A percentile compares a stretch with the other conserved stretches of the same genome.
phyloP scores from a whole-genome alignment of 2,797 vertebrate species.

The Alauda arvensis region DNA sequence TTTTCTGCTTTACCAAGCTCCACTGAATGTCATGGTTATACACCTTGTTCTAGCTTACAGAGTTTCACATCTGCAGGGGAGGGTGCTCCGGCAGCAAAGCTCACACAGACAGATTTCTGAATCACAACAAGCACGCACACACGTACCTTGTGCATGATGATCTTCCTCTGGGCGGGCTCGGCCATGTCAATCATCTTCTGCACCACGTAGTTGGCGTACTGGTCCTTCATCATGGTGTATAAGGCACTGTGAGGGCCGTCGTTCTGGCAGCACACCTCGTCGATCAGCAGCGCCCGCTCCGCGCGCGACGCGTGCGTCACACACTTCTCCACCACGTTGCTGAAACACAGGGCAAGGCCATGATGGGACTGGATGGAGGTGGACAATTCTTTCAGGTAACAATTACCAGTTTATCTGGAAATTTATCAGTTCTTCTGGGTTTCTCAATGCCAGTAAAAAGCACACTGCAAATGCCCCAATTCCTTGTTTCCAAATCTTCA shows the following conservation, averaged over 20 bases:
- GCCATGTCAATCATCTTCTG: conserved; percentile 99
- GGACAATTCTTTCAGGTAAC: background rate
- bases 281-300: conserved; percentile 95
- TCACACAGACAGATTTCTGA: rapidly evolving
- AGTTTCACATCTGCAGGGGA: background rate
- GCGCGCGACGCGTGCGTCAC: conserved; percentile 96
- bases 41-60: background rate
- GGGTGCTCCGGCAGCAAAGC: background rate
- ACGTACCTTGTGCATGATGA: conserved; percentile 91
- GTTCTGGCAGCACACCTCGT: conserved; percentile 97
- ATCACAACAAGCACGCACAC: background rate
- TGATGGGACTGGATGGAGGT: background rate
- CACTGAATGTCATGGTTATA: background rate
- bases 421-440: background rate
- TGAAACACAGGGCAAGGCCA: conserved; percentile 37
- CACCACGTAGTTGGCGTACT: conserved; percentile 98
- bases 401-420: background rate
- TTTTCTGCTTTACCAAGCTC: background rate
- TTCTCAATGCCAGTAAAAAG: background rate
- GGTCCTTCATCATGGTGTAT: conserved; percentile 99
- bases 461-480: rapidly evolving
- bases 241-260: conserved; percentile 98
- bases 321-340: conserved; percentile 98
- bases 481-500: background rate
- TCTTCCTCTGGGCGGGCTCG: conserved; percentile 95